Evolutionary conservation across 1,140 invertebrate species (phyloP).

Genomic region (Elysia chlorotica): DNA sequence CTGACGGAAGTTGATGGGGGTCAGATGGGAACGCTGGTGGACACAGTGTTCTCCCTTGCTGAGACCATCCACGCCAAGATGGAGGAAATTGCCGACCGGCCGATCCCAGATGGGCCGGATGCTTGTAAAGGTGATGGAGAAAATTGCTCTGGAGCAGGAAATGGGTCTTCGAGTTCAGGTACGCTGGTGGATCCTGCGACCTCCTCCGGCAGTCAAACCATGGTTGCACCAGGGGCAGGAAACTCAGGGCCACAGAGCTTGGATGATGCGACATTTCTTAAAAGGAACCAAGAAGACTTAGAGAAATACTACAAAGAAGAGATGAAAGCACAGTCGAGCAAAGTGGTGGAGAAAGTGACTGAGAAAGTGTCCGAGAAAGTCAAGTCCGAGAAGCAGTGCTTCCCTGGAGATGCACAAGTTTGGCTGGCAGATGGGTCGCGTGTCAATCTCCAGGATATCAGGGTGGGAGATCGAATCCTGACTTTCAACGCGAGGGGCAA

Average conservation of each 20-base stretch:
- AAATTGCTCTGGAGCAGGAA: background rate
- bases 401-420: constrained; percentile 4
- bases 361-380: constrained; percentile 9
- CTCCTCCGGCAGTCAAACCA: too few relatives aligned
- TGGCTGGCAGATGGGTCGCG: background rate
- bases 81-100: constrained; percentile 18
- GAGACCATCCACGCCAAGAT: constrained; percentile 14
- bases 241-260: too few relatives aligned
- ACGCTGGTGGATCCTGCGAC: too few relatives aligned
- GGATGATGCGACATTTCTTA: too few relatives aligned
- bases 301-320: constrained; percentile 1
- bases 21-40: constrained; percentile 6
- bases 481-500: background rate
- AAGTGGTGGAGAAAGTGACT: constrained; percentile 6
- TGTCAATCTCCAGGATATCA: background rate
- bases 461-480: constrained; percentile 6
- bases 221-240: too few relatives aligned
- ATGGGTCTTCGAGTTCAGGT: too few relatives aligned
- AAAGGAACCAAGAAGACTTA: background rate
- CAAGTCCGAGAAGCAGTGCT: constrained; percentile 7
- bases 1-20: constrained; percentile 5
- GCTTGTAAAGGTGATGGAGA: background rate
- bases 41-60: constrained; percentile 16
- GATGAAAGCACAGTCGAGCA: background rate
- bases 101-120: constrained; percentile 12